Evolutionary conservation across 92 coral and sea anemone genomes (phyloP).

Genomic region (Parazoanthus swiftii): DNA sequence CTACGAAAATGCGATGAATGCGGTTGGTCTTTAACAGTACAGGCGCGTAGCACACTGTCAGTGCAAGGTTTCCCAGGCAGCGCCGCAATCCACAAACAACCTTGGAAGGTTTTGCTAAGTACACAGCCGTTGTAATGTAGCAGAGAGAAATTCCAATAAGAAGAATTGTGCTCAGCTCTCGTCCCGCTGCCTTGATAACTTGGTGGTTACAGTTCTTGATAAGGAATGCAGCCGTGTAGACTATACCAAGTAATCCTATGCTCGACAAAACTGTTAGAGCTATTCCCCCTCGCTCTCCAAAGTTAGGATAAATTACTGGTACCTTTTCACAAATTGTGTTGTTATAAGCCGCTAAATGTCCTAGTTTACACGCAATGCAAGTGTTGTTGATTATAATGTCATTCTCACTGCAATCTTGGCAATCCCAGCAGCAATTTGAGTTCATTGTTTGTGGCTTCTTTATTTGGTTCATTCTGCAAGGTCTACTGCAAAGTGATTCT

Average conservation of each 20-base stretch:
- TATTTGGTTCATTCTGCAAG: slow-evolving; percentile 35
- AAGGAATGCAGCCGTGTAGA: slow-evolving; percentile 28
- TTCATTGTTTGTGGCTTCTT: slow-evolving; percentile 7
- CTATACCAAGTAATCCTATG: slow-evolving; percentile 20
- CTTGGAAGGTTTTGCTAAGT: slow-evolving; percentile 46
- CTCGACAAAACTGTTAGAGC: slow-evolving; percentile 16
- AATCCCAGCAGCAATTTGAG: slow-evolving; percentile 53
- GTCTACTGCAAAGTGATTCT: slow-evolving; percentile 47
- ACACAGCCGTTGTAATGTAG: slow-evolving; percentile 38
- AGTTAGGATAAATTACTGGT: slow-evolving; percentile 37
- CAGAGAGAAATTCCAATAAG: slow-evolving; percentile 44
- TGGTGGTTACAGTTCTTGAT: slow-evolving; percentile 25
- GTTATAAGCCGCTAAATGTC: slow-evolving; percentile 31
- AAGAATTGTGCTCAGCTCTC: slow-evolving; percentile 42
- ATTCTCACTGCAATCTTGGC: slow-evolving; percentile 36
- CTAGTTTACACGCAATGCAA: slow-evolving; percentile 37
- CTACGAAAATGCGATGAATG: slow-evolving; percentile 50
- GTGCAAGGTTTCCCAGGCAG: slow-evolving; percentile 41
- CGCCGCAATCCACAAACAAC: slow-evolving; percentile 45
- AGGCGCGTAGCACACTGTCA: slow-evolving; percentile 47
- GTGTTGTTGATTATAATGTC: slow-evolving; percentile 51
- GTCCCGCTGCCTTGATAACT: slow-evolving; percentile 49
- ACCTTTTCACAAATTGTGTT: slow-evolving; percentile 33
- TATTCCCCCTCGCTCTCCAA: slow-evolving; percentile 34
- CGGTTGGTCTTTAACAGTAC: slow-evolving; percentile 46